Base-by-base conservation (phyloP, 1,140 invertebrate genomes). In the Aradophagus sp. region DNA sequence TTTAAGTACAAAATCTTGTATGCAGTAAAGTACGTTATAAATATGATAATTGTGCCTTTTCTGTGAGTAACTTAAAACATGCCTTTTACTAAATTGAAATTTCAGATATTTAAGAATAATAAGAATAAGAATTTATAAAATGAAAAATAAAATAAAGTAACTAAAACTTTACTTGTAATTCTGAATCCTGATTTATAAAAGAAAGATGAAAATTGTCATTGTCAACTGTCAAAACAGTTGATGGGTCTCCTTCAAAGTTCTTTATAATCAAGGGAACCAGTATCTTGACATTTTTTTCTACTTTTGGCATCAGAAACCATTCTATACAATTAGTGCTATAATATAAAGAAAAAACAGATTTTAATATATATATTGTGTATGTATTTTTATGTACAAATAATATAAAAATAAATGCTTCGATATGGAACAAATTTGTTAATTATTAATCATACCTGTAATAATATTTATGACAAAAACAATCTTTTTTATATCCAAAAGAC, bases 401-500 rank as follows among this genome's bases (percentile, higher is more conserved):
- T 2, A 32, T 4, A 32, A 12, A 13, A 32, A 32, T 32, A 7
- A 32, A 32, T 32, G 14, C n/a, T n/a, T n/a, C n/a, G 4, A 59
- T 36, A 23, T 12, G 12, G 12, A 27, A 19, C 5, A 34, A 29
- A 39, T 8, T 42, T 27, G 1, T 32, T 32, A 34, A 15, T 19
- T 38, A n/a, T 35, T 50, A 29, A 29, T 26, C 12, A 38, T 80
- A 87, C 86, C 86, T 88, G 74, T 93, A 94, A 79, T 90, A 93
- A 80, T 89, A 93, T 27, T 87, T 87, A 61, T 89, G 89, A 16
- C 82, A 77, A 2, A 93, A 74, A 19, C 88, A 90, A 74, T 94
- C 91, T 34, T 87, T 89, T 12, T 86, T 84, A 53, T 90, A 91
- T 10, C 92, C 92, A 74, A 89, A 93, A 1, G 91, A 89, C 29